Evolutionary conservation across 1,140 invertebrate genomes (phyloP).

Genomic region (Leptopilina clavipes): DNA sequence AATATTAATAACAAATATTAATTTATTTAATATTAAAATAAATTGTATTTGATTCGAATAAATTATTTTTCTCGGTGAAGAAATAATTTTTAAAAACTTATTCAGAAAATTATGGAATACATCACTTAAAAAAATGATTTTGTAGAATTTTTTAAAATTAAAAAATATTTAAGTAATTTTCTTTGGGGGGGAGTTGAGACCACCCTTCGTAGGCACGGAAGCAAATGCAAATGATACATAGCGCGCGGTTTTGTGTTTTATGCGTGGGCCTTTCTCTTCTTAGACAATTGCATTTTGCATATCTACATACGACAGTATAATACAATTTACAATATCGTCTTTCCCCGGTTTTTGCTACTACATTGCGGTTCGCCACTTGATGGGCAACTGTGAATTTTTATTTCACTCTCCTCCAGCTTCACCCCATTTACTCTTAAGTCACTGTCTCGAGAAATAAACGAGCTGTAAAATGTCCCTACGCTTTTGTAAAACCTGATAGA

Average conservation of each 20-base stretch:
- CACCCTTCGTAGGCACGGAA: conserved; percentile 24
- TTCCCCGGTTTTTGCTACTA: conserved; percentile 48
- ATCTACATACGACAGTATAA: conserved; percentile 65
- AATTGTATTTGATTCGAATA: too few species aligned
- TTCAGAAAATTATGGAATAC: too few species aligned
- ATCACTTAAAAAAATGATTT: too few species aligned
- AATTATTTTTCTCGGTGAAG: too few species aligned
- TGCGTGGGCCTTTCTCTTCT: conserved; percentile 41
- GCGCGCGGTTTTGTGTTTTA: conserved; percentile 49
- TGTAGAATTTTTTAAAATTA: too few species aligned
- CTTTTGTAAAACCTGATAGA: background rate
- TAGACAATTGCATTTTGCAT: conserved; percentile 62
- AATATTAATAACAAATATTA: too few species aligned
- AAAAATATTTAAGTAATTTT: background rate
- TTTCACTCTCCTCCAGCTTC: conserved; percentile 46
- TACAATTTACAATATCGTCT: conserved; percentile 65
- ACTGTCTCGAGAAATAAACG: conserved; percentile 36
- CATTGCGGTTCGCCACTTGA: conserved; percentile 67
- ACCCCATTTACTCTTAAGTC: conserved; percentile 38
- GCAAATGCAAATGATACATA: conserved; percentile 31
- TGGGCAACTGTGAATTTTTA: conserved; percentile 66
- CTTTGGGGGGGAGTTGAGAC: background rate
- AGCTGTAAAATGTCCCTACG: background rate
- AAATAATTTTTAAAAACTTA: too few species aligned
- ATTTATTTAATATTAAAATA: too few species aligned